These are phyloP conservation scores for Galleria mellonella DNA, from an alignment of 1,140 invertebrate species.

Conservation along the genomic window DNA sequence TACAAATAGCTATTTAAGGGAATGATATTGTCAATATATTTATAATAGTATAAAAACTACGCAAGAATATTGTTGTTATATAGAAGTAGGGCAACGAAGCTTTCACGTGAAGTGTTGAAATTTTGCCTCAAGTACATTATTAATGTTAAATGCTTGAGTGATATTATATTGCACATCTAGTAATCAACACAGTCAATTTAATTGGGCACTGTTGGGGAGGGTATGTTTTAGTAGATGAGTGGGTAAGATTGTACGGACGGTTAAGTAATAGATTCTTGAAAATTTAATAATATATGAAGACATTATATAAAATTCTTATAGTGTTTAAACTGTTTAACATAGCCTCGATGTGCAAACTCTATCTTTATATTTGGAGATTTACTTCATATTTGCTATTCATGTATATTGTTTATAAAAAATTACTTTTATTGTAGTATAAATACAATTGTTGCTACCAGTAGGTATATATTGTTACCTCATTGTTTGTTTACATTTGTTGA, in stretches of 20 bases:
- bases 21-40: constrained; percentile 40
- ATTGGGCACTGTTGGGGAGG: background rate
- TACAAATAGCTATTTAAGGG: constrained; percentile 23
- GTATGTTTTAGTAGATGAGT: no score
- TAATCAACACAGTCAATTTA: constrained; percentile 10
- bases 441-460: background rate
- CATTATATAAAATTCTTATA: no score
- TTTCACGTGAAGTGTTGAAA: constrained; percentile 10
- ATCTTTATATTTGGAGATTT: no score
- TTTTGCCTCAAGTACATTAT: constrained; percentile 10
- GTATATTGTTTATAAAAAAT: no score
- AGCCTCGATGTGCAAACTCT: no score
- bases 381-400: no score
- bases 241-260: no score
- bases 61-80: constrained; percentile 24
- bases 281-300: background rate
- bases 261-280: background rate
- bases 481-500: background rate
- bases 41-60: constrained; percentile 34
- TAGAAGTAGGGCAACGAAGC: constrained; percentile 7
- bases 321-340: no score
- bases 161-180: constrained; percentile 6
- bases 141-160: constrained; percentile 3
- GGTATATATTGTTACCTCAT: background rate
- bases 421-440: no score